Percentiles rank a stretch among this genome's conserved stretches.
Evolutionary conservation across 1,140 invertebrate genomes (phyloP).

Genomic region (Halyomorpha halys): DNA sequence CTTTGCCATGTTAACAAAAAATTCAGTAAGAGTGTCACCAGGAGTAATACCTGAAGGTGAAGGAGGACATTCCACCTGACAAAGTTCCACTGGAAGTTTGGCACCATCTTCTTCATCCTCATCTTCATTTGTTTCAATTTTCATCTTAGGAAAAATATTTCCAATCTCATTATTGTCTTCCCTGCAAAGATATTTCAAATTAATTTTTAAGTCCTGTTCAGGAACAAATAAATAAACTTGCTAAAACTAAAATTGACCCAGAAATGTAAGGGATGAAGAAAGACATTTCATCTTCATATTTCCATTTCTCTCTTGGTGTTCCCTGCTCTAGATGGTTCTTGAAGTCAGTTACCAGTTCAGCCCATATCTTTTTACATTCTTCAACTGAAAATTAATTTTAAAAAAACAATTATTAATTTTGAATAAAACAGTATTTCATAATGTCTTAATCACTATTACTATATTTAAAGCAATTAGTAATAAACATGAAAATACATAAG

Average conservation of each 20-base stretch:
- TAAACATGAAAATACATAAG: no score
- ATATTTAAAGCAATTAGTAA: no score
- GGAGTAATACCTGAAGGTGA: not conserved
- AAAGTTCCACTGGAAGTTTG: not conserved
- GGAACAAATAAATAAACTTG: not conserved
- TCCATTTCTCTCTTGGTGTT: conserved; percentile 1
- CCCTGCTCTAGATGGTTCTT: not conserved
- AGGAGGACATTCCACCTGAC: conserved; percentile 1
- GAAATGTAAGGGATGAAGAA: not conserved
- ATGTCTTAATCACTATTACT: no score
- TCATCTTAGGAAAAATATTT: not conserved
- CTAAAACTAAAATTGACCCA: not conserved
- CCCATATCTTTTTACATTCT: conserved; percentile 13
- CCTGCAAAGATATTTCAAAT: not conserved
- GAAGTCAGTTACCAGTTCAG: not conserved
- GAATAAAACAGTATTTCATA: no score
- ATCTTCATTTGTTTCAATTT: not conserved
- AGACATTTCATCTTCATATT: conserved; percentile 13
- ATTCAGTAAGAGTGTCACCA: not conserved
- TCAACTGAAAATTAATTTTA: not conserved
- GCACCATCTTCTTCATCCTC: not conserved
- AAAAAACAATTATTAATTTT: no score
- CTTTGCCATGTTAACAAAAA: conserved; percentile 5
- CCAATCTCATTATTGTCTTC: not conserved
- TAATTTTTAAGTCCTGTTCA: not conserved